Conservation (phyloP, 2,113 vertebrate genomes). For the Mus spicilegus region DNA sequence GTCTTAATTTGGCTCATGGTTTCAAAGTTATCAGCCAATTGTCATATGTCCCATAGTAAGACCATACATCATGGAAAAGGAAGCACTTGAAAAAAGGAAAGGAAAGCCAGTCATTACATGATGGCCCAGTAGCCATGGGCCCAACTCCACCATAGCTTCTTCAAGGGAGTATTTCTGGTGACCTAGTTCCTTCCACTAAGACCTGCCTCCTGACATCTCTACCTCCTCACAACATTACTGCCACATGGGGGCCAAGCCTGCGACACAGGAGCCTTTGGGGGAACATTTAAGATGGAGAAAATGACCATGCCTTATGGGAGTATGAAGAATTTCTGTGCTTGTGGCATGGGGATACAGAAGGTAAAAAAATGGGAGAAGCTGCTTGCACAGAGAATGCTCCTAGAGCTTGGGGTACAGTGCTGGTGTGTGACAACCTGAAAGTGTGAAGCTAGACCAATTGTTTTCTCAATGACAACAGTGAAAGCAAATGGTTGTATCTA, state of each 20-base stretch:
- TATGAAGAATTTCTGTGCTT: not conserved
- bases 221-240: not conserved
- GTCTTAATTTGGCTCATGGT: not conserved
- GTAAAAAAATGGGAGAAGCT: not conserved
- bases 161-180: not conserved
- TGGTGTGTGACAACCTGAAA: not conserved
- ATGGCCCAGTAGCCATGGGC: not conserved
- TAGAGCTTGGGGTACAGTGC: not conserved
- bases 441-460: not conserved
- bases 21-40: not conserved
- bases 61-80: not conserved
- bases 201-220: not conserved
- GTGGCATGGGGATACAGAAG: too few species aligned
- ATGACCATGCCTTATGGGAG: accelerated
- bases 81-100: not conserved
- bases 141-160: not conserved
- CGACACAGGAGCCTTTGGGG: not conserved
- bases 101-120: not conserved
- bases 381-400: not conserved
- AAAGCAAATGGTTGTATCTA: not conserved
- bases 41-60: not conserved
- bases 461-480: not conserved
- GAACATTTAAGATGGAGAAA: not conserved
- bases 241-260: not conserved
- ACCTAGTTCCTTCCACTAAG: not conserved